Conservation (phyloP, 2,113 vertebrate genomes). For the Neolamprologus kungweensis region DNA sequence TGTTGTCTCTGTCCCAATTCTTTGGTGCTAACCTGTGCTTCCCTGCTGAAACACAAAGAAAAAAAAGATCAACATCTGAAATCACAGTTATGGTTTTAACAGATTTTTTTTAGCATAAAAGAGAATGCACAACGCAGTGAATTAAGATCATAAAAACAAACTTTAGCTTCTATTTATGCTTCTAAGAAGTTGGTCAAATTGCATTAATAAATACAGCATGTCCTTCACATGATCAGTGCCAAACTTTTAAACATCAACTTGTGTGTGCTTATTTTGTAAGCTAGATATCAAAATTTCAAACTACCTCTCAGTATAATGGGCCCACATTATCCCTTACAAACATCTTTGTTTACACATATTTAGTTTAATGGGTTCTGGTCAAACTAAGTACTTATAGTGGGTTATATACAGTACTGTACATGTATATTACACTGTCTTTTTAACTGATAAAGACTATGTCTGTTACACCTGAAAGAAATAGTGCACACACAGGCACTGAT, state of each 20-base stretch:
- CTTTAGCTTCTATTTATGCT: background rate
- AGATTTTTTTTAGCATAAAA: background rate
- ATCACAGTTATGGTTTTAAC: background rate
- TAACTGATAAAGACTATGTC: background rate
- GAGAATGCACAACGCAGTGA: background rate
- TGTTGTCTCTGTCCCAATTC: background rate
- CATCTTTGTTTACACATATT: background rate
- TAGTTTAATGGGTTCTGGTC: background rate
- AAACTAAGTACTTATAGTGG: background rate
- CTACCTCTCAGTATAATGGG: background rate
- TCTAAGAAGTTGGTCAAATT: background rate
- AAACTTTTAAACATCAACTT: background rate
- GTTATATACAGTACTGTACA: background rate
- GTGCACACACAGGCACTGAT: background rate
- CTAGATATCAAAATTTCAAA: background rate
- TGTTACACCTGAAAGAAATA: background rate
- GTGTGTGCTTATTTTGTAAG: background rate
- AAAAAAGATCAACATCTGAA: background rate
- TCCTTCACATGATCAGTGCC: background rate
- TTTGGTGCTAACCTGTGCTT: too few species aligned
- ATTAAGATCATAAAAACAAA: background rate
- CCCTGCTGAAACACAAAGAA: background rate
- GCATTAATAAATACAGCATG: background rate
- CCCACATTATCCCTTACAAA: background rate
- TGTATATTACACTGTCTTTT: background rate